Percentiles rank a stretch among this genome's conserved stretches.
These are phyloP conservation scores for Synanceia verrucosa DNA, from an alignment of 2,797 vertebrate species.

Conservation along the genomic window DNA sequence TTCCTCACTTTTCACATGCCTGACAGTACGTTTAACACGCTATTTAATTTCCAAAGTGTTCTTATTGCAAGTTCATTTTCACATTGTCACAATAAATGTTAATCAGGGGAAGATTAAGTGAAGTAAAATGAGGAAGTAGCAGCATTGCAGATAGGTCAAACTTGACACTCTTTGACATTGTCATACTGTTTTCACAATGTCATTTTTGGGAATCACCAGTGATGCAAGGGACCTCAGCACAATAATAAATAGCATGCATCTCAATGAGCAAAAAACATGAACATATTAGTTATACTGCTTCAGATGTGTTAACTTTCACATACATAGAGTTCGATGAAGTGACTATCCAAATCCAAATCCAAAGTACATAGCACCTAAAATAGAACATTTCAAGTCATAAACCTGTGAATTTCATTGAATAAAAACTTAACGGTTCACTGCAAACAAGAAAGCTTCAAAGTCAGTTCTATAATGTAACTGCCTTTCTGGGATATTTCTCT, in stretches of 20 bases:
- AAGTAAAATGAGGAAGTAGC: neutral
- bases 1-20: neutral
- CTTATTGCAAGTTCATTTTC: neutral
- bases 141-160: neutral
- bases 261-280: too few relatives aligned
- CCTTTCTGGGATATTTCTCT: neutral
- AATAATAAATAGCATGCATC: neutral
- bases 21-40: neutral
- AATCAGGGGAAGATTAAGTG: neutral
- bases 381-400: conserved; percentile 3
- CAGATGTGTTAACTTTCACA: neutral
- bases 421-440: too few relatives aligned
- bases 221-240: neutral
- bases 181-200: neutral
- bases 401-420: too few relatives aligned
- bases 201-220: too few relatives aligned
- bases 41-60: neutral
- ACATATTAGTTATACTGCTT: too few relatives aligned
- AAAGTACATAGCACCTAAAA: neutral
- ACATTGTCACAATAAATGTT: neutral
- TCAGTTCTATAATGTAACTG: conserved; percentile 3
- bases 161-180: neutral
- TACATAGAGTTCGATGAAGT: neutral
- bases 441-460: conserved; percentile 18
- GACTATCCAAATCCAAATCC: conserved; percentile 6